Conservation (phyloP, 2,797 vertebrate species). For the Rhadinocentrus ornatus region DNA sequence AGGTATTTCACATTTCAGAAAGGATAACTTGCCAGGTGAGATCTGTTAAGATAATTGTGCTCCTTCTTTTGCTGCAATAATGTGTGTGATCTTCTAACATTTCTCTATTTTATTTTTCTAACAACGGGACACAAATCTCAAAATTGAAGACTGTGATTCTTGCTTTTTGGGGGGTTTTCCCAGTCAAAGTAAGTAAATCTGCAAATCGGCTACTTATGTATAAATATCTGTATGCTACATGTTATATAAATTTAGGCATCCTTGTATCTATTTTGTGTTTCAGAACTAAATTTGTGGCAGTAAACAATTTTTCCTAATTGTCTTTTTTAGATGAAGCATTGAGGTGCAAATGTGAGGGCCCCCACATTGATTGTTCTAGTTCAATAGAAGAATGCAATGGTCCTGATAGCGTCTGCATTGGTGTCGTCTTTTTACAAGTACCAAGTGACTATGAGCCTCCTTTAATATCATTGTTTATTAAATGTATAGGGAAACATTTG, state of each 20-base stretch:
- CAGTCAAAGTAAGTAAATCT: slow-evolving; percentile 2
- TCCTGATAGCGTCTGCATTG: not conserved
- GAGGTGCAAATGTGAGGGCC: not conserved
- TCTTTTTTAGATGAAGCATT: not conserved
- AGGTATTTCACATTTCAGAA: not conserved
- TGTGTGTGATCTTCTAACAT: not conserved
- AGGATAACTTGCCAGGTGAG: not conserved
- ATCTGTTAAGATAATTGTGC: not conserved
- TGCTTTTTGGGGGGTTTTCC: not conserved
- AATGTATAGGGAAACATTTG: not conserved
- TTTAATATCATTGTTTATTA: not conserved
- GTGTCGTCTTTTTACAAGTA: not conserved
- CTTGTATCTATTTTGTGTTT: no score
- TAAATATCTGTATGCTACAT: no score
- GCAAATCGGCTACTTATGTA: not conserved
- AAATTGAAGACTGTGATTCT: not conserved
- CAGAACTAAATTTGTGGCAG: no score
- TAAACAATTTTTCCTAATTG: not conserved
- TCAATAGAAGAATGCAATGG: not conserved
- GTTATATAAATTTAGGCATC: not conserved
- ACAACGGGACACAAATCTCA: not conserved
- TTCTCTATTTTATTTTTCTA: not conserved
- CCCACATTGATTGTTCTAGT: not conserved
- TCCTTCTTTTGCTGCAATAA: not conserved
- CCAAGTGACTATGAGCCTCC: not conserved